Conservation (phyloP, 2,113 vertebrate genomes). For the Thymallus thymallus region DNA sequence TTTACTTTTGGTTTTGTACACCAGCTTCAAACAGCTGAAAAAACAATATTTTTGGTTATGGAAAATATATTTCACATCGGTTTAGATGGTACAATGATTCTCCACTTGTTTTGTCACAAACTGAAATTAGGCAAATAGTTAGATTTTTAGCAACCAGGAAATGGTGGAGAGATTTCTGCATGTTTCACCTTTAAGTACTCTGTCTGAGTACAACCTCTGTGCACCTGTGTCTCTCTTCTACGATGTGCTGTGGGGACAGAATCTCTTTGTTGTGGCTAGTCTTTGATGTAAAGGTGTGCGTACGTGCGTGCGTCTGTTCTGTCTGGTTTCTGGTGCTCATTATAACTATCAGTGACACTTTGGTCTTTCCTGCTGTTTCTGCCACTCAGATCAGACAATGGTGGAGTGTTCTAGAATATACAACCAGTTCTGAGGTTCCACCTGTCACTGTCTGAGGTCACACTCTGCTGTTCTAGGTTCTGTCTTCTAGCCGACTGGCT, state of each 20-base stretch:
- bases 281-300: background rate
- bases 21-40: no score
- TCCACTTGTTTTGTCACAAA: no score
- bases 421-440: background rate
- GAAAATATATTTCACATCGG: no score
- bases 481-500: no score
- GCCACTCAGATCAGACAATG: no score
- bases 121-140: no score
- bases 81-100: no score
- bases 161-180: no score
- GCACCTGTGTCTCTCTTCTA: background rate
- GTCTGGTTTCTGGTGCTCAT: background rate
- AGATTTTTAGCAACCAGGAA: no score
- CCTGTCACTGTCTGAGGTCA: background rate
- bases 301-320: background rate
- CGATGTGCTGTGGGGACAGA: background rate
- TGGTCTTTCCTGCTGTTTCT: background rate
- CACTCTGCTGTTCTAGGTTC: background rate
- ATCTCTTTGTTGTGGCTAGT: background rate
- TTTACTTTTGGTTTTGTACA: no score
- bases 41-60: no score
- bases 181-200: no score
- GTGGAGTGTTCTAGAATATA: background rate
- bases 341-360: background rate
- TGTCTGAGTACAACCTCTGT: background rate